Evolutionary conservation across 2,888 invertebrate genomes (phyloP).

Genomic region (Eustalomyia histrio): DNA sequence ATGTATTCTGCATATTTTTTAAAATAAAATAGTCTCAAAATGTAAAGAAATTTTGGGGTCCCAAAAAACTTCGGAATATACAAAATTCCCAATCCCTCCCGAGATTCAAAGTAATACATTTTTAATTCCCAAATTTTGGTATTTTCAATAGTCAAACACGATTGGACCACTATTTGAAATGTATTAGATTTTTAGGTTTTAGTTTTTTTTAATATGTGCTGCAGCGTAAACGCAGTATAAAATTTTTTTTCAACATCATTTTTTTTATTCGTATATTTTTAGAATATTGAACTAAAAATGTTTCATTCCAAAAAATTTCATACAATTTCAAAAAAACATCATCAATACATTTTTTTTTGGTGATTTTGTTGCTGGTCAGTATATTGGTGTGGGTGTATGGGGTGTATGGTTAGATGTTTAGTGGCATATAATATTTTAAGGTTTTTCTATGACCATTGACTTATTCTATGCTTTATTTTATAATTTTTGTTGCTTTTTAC

Average conservation of each 20-base stretch:
- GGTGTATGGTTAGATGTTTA: slow-evolving; percentile 25
- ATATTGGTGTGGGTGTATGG: neutral
- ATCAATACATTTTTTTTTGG: slow-evolving; percentile 57
- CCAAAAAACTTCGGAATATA: no score
- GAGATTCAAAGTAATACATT: no score
- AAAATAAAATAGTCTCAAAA: no score
- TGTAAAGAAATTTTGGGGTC: no score
- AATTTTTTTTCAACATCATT: neutral
- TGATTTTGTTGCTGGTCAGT: slow-evolving; percentile 45
- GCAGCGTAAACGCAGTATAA: no score
- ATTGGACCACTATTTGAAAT: no score
- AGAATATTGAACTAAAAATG: slow-evolving; percentile 15
- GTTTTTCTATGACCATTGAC: slow-evolving; percentile 55
- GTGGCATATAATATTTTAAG: slow-evolving; percentile 35
- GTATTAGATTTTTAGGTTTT: no score
- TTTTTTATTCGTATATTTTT: neutral
- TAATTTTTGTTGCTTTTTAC: slow-evolving; percentile 40
- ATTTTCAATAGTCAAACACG: no score
- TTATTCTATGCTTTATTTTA: slow-evolving; percentile 57
- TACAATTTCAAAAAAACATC: slow-evolving; percentile 54
- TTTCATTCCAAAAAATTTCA: slow-evolving; percentile 19
- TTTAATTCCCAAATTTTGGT: no score
- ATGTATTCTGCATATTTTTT: no score
- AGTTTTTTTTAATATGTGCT: no score
- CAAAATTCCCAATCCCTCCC: no score